These are phyloP conservation scores for Malacosoma neustria DNA, from an alignment of 2,888 invertebrate genomes.

Conservation along the genomic window DNA sequence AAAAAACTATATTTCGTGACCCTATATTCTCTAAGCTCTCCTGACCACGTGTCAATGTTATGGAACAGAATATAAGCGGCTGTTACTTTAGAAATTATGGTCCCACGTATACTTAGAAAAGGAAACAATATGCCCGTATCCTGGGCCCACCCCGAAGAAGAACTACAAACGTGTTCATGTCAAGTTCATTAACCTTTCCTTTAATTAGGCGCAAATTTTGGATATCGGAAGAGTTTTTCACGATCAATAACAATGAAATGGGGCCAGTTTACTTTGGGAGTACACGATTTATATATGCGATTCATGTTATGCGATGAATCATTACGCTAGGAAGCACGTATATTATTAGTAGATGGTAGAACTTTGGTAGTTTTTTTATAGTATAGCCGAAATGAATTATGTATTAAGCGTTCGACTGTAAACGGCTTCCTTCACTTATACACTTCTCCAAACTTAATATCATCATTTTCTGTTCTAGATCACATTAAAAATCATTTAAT, in stretches of 20 bases:
- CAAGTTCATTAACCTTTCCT: conserved; percentile 38
- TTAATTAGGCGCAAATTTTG: conserved; percentile 30
- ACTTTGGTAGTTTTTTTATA: too few species aligned
- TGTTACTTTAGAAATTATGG: conserved; percentile 20
- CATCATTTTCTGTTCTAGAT: too few species aligned
- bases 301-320: conserved; percentile 2
- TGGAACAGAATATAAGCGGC: neutral
- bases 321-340: neutral
- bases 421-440: too few species aligned
- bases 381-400: too few species aligned
- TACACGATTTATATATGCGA: conserved; percentile 5
- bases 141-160: conserved; percentile 52
- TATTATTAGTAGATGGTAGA: too few species aligned
- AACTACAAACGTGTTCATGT: conserved; percentile 19
- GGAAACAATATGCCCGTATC: conserved; percentile 65
- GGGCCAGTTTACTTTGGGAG: conserved; percentile 4
- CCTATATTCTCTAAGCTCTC: too few species aligned
- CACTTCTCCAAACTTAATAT: too few species aligned
- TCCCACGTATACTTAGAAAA: conserved; percentile 52
- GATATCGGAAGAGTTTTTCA: conserved; percentile 6
- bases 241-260: conserved; percentile 6
- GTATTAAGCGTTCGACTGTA: too few species aligned
- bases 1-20: too few species aligned
- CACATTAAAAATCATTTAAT: too few species aligned
- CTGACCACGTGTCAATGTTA: neutral